phyloP scores from a whole-genome alignment of 2,888 invertebrate genomes.

The Eupithecia abbreviata region DNA sequence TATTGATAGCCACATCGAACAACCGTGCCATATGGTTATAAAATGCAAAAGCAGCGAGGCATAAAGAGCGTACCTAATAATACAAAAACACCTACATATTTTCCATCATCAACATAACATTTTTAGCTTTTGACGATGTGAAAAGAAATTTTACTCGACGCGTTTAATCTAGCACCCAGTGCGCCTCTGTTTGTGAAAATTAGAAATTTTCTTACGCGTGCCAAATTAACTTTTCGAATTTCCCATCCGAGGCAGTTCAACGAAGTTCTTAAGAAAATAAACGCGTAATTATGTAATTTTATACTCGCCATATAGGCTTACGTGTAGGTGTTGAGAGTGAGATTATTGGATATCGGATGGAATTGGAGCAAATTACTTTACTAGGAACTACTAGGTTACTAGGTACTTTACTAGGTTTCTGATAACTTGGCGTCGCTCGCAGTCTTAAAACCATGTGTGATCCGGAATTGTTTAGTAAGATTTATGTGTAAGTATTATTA shows the following conservation, averaged over 20 bases:
- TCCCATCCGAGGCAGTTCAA: conserved; percentile 18
- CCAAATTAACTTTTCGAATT: conserved; percentile 47
- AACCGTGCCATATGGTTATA: no score
- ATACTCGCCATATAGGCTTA: conserved; percentile 20
- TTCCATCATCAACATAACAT: neutral
- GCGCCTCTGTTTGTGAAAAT: conserved; percentile 37
- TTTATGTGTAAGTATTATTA: neutral
- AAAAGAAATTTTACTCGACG: conserved; percentile 10
- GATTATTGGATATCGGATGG: conserved; percentile 30
- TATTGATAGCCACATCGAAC: no score
- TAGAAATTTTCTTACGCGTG: conserved; percentile 44
- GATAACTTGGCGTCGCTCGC: neutral
- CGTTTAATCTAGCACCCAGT: conserved; percentile 22
- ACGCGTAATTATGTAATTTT: conserved; percentile 45
- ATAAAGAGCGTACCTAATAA: neutral
- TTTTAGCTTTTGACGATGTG: neutral
- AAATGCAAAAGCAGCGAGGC: neutral
- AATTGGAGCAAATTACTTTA: conserved; percentile 31
- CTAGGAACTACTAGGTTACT: neutral
- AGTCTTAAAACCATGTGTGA: neutral
- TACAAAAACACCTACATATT: neutral
- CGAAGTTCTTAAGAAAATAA: conserved; percentile 40
- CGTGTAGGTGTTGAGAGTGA: conserved; percentile 13
- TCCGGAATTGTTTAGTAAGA: neutral
- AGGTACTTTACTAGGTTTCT: neutral